Base-by-base conservation (phyloP, 1,140 invertebrate species). In the Vanessa tameamea region DNA sequence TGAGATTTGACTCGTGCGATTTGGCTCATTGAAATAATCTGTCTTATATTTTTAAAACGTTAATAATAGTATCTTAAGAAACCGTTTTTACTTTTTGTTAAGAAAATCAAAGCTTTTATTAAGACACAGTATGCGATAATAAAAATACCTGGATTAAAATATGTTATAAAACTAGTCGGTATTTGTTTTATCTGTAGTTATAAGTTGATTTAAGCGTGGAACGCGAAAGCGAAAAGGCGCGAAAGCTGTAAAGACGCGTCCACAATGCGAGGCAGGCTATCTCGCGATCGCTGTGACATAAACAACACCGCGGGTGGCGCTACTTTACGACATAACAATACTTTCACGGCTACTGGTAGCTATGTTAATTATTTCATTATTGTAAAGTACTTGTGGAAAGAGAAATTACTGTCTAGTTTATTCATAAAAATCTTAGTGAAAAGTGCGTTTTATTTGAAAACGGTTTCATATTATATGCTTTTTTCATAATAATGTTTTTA, bases 251-350 rank as follows among this genome's bases (percentile, higher is more conserved):
- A 76, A 76, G 77, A 76, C 57, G 73, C 69, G 69, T 78, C 63
- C 64, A 78, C 74, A 78, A 74, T 74, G 71, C 66, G 63, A 69
- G 68, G 72, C 57, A 69, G 68, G 72, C 57, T 81, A 88, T 89
- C 87, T 77, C 66, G 48, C 65, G 72, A 90, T 87, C 82, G 76
- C 76, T 50, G 78, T 64, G 78, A 80, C 84, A 88, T 88, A 89
- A 91, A 91, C 76, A 76, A 87, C 86, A 78, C 89, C 59, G 79
- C 87, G 86, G 87, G 88, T 81, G 87, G 84, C 86, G 85, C 59
- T 77, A 77, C 76, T 87, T 88, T 87, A 87, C 83, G 81, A 85
- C 70, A 53, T n/a, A 57, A 57, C 77, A 72, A 85, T 82, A 81
- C 81, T 81, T 78, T 72, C 78, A 57, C 20, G 53, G 78, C 79